Conservation (phyloP, 2,113 vertebrate species). For the Syngnathus floridae region DNA sequence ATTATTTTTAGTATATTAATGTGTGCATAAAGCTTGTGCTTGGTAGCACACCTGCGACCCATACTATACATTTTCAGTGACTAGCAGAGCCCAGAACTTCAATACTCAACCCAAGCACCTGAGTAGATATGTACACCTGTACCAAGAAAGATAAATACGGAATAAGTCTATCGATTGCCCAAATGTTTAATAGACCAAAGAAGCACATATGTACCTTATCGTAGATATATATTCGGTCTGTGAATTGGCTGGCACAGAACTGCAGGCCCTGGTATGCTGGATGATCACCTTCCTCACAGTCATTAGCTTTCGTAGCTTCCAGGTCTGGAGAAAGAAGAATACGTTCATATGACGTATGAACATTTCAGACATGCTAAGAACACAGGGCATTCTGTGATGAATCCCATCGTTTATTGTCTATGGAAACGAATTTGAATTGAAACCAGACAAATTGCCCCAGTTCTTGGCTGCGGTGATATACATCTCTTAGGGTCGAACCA, state of each 20-base stretch:
- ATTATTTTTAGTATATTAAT: no score
- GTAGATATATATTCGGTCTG: conserved; percentile 88
- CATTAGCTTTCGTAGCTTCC: conserved; percentile 35
- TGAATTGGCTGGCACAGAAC: conserved; percentile 89
- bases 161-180: not conserved
- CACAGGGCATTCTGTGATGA: not conserved
- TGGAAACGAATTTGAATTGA: not conserved
- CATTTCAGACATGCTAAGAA: not conserved
- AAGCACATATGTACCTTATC: conserved; percentile 70
- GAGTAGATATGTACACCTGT: no score
- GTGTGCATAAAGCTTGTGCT: no score
- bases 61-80: no score
- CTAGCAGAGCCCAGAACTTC: no score
- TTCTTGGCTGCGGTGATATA: not conserved
- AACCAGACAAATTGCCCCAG: not conserved
- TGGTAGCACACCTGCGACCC: no score
- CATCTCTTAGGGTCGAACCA: not conserved
- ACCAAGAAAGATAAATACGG: not conserved
- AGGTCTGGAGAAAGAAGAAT: conserved; percentile 43
- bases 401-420: not conserved
- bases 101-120: no score
- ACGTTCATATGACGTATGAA: no score
- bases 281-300: conserved; percentile 28
- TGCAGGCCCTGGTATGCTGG: conserved; percentile 74
- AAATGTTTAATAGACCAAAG: not conserved